Conservation (phyloP, 2,888 invertebrate species). For the Idaea biselata region DNA sequence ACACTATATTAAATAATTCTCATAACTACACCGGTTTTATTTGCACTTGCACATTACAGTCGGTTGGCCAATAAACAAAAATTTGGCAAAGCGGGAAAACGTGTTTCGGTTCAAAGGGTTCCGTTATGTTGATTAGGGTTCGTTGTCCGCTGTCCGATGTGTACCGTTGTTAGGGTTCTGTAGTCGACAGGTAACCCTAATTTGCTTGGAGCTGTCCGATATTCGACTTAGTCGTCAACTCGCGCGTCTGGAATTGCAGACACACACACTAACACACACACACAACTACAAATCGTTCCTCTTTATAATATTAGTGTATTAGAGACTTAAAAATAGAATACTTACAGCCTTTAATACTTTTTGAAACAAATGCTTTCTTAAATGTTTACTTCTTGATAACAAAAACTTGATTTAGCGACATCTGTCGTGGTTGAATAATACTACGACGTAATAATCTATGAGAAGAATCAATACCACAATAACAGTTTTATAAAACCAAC, state of each 20-base stretch:
- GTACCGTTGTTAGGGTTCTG: neutral
- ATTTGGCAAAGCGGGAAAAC: neutral
- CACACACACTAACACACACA: too few species aligned
- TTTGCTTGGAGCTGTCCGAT: too few species aligned
- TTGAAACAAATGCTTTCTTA: too few species aligned
- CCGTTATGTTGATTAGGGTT: neutral
- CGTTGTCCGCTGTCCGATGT: neutral
- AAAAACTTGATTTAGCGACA: neutral
- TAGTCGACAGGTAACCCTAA: too few species aligned
- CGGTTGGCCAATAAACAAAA: neutral
- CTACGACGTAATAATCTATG: neutral
- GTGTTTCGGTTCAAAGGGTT: neutral
- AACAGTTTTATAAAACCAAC: neutral
- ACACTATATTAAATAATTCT: neutral
- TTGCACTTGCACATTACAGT: neutral
- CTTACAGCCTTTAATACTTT: too few species aligned
- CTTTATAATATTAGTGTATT: too few species aligned
- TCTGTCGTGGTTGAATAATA: neutral
- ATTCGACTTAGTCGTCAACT: too few species aligned
- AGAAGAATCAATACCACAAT: neutral
- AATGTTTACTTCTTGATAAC: too few species aligned
- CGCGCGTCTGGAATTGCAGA: too few species aligned
- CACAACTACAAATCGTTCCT: too few species aligned
- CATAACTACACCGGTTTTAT: neutral
- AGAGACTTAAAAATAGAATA: too few species aligned